Evolutionary conservation across 2,113 vertebrate species (phyloP).

Genomic region (Scalopus aquaticus): DNA sequence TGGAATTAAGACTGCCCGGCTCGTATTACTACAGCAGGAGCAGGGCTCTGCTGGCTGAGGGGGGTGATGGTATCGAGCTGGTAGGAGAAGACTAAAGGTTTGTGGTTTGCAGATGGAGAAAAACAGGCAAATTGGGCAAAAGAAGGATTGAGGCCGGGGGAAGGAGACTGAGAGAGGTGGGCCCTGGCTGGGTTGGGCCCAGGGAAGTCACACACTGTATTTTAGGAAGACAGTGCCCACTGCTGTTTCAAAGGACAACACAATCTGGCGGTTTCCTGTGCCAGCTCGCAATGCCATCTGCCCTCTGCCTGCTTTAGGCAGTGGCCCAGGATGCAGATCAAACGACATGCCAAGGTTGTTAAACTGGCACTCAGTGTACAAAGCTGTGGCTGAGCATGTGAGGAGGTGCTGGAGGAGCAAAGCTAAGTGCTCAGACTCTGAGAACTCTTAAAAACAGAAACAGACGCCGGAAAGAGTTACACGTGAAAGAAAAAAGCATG

Average conservation of each 20-base stretch:
- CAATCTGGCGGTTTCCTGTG: neutral
- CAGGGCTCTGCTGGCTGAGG: neutral
- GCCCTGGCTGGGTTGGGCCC: neutral
- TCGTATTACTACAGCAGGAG: neutral
- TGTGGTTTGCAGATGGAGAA: neutral
- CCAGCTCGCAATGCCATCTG: conserved; percentile 32
- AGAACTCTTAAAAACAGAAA: conserved; percentile 2
- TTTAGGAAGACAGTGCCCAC: neutral
- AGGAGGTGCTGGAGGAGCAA: neutral
- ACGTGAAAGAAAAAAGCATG: neutral
- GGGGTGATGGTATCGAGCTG: neutral
- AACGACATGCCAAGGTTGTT: neutral
- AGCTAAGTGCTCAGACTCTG: neutral
- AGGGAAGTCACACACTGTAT: neutral
- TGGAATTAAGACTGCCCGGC: neutral
- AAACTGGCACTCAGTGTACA: neutral
- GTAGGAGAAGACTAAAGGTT: neutral
- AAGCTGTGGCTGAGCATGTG: neutral
- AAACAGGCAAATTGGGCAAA: neutral
- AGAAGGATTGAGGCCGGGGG: neutral
- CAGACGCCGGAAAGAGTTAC: neutral
- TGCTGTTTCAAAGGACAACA: conserved; percentile 6
- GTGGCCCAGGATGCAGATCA: conserved; percentile 1
- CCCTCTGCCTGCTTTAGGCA: conserved; percentile 31
- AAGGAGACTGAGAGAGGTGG: neutral